Percentiles rank a stretch among this genome's conserved stretches.
phyloP scores from a whole-genome alignment of 2,888 invertebrate genomes.

The Cantharis lateralis region DNA sequence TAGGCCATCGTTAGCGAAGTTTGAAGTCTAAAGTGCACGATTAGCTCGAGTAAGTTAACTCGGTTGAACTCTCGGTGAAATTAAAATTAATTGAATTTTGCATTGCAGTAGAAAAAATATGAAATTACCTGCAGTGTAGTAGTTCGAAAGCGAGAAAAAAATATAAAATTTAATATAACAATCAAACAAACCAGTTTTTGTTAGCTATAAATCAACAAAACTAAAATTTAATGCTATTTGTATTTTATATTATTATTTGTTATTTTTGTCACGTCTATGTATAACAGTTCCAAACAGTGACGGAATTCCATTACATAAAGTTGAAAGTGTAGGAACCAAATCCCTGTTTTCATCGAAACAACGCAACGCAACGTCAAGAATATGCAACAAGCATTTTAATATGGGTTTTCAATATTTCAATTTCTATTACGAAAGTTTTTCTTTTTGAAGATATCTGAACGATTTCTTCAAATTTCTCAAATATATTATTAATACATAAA shows the following conservation, averaged over 20 bases:
- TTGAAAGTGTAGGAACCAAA: conserved; percentile 20
- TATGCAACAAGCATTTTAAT: conserved; percentile 6
- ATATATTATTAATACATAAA: background rate
- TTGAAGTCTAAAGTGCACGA: background rate
- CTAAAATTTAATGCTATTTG: conserved; percentile 1
- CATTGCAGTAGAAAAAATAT: background rate
- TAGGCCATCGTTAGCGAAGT: background rate
- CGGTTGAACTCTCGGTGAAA: background rate
- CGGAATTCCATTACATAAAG: conserved; percentile 26
- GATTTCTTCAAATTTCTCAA: background rate
- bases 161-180: background rate
- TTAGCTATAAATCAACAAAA: conserved; percentile 3
- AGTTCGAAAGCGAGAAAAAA: background rate
- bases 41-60: background rate
- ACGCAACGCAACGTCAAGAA: conserved; percentile 14
- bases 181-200: background rate
- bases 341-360: conserved; percentile 21
- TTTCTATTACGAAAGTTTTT: background rate
- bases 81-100: background rate
- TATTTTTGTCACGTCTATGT: conserved; percentile 25
- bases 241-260: conserved; percentile 5
- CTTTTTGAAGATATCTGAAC: background rate
- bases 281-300: conserved; percentile 27
- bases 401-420: background rate
- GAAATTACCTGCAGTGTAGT: background rate